Conservation (phyloP, 2,113 vertebrate genomes). For the Alexandromys fortis region DNA sequence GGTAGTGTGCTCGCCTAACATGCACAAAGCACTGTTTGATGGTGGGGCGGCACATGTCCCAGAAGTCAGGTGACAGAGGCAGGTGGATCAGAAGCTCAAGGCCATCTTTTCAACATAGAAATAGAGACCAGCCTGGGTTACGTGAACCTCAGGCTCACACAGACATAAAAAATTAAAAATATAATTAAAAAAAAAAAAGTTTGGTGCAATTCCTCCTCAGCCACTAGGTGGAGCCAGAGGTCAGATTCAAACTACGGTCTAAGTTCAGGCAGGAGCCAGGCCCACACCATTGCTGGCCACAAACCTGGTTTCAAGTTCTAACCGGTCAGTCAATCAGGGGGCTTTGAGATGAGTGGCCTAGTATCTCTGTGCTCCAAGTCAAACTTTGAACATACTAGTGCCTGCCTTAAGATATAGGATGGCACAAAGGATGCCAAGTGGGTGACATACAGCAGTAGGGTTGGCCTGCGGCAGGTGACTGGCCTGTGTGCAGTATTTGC, state of each 20-base stretch:
- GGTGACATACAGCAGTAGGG: neutral
- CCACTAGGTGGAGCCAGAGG: neutral
- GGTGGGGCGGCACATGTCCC: neutral
- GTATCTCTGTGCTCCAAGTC: neutral
- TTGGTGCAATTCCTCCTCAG: too few species aligned
- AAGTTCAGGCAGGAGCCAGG: neutral
- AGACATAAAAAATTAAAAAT: neutral
- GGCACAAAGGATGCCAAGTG: neutral
- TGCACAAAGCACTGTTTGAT: neutral
- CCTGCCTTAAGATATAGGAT: neutral
- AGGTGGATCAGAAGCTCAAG: neutral
- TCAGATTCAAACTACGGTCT: neutral
- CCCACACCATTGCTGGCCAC: fast-evolving
- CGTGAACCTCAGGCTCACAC: neutral
- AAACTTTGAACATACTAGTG: fast-evolving
- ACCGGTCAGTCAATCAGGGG: neutral
- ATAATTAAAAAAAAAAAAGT: neutral
- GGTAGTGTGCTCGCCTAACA: neutral
- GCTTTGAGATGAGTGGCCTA: neutral
- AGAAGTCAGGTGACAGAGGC: neutral
- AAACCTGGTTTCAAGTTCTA: neutral
- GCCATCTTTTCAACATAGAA: neutral
- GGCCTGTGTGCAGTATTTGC: neutral
- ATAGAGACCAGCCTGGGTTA: neutral
- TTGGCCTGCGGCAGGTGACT: fast-evolving